Conservation (phyloP, 2,113 vertebrate genomes). For the Podarcis cretensis region DNA sequence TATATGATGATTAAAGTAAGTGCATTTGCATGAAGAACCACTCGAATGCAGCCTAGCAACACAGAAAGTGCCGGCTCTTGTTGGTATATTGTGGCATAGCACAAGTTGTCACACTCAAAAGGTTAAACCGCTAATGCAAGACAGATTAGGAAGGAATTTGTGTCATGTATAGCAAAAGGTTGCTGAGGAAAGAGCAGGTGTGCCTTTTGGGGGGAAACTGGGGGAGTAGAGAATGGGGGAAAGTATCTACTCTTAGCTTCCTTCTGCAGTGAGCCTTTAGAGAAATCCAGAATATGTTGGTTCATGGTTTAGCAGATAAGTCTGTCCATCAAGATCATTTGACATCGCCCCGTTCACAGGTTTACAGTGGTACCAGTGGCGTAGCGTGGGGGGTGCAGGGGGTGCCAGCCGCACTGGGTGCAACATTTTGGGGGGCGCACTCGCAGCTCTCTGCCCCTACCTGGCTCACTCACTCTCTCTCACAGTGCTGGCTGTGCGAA, state of each 20-base stretch:
- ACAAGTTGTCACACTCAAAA: background rate
- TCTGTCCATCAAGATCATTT: background rate
- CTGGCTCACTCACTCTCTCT: no score
- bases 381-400: no score
- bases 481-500: no score
- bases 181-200: background rate
- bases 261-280: background rate
- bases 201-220: background rate
- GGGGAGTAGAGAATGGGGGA: background rate
- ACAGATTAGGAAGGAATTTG: background rate
- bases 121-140: background rate
- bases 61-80: background rate
- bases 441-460: no score
- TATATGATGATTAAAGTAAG: slow-evolving; percentile 5
- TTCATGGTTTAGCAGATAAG: background rate
- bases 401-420: no score
- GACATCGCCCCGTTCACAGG: background rate
- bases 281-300: background rate
- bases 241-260: background rate
- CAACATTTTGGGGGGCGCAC: no score
- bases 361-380: background rate
- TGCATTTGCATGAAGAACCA: background rate
- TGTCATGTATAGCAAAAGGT: background rate
- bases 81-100: background rate
- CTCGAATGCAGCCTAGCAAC: background rate